Conservation (phyloP, 2,888 invertebrate genomes). For the Platypus cylindrus region DNA sequence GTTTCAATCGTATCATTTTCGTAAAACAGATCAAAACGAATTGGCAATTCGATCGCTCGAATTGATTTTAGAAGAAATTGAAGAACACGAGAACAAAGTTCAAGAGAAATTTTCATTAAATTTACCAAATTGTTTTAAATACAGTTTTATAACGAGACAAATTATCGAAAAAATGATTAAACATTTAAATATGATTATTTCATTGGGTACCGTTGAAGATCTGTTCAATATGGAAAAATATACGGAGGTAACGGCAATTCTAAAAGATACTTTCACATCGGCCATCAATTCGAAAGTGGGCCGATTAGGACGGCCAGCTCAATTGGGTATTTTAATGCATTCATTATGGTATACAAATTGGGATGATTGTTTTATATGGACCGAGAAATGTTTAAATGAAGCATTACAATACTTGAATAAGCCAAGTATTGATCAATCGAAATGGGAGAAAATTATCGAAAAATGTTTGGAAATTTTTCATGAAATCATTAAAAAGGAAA, state of each 20-base stretch:
- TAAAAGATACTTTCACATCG: conserved; percentile 52
- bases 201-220: conserved; percentile 50
- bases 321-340: conserved; percentile 31
- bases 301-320: conserved; percentile 44
- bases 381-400: conserved; percentile 63
- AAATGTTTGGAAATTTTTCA: conserved; percentile 37
- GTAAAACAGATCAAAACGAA: conserved; percentile 39
- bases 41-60: conserved; percentile 40
- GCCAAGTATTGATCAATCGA: conserved; percentile 32
- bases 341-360: conserved; percentile 37
- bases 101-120: conserved; percentile 30
- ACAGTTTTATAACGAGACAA: conserved; percentile 36
- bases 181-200: conserved; percentile 41
- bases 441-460: conserved; percentile 31
- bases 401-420: conserved; percentile 43
- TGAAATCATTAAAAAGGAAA: conserved; percentile 41
- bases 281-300: conserved; percentile 28
- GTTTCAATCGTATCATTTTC: conserved; percentile 42
- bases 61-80: conserved; percentile 21
- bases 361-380: conserved; percentile 59
- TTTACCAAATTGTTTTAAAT: conserved; percentile 42
- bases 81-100: conserved; percentile 12
- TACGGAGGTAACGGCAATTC: conserved; percentile 50
- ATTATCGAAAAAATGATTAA: conserved; percentile 37
- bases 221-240: conserved; percentile 53